Conservation (phyloP, 35 echinoderm and acorn worm species). For the Strongylocentrotus purpuratus region DNA sequence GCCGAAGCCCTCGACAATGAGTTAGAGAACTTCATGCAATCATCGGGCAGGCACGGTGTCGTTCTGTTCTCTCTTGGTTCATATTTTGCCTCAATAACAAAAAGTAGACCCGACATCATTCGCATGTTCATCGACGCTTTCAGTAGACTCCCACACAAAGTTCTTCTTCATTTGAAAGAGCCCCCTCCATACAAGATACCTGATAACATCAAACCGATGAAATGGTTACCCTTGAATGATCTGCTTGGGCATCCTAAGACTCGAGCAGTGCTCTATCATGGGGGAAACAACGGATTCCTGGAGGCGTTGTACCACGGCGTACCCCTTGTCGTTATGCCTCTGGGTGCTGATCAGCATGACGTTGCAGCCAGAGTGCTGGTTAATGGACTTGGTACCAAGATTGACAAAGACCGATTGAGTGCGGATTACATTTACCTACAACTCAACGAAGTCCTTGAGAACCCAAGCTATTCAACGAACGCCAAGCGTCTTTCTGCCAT, state of each 20-base stretch:
- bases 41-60: slow-evolving; percentile 71
- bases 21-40: slow-evolving; percentile 70
- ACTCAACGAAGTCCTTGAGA: not conserved
- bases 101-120: slow-evolving; percentile 29
- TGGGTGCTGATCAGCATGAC: slow-evolving; percentile 51
- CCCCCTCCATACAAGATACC: not conserved
- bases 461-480: slow-evolving; percentile 58
- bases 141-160: slow-evolving; percentile 53
- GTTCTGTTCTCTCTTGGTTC: slow-evolving; percentile 72
- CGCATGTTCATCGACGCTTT: slow-evolving; percentile 51
- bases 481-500: slow-evolving; percentile 52
- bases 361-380: slow-evolving; percentile 23
- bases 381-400: slow-evolving; percentile 24
- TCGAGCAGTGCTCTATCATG: slow-evolving; percentile 13
- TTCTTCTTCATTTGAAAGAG: slow-evolving; percentile 61
- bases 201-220: slow-evolving; percentile 57
- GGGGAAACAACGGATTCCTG: slow-evolving; percentile 58
- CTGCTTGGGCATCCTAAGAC: slow-evolving; percentile 64
- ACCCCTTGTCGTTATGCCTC: slow-evolving; percentile 48
- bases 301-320: slow-evolving; percentile 58
- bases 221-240: slow-evolving; percentile 79
- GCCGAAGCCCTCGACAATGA: slow-evolving; percentile 56
- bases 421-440: not conserved
- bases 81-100: slow-evolving; percentile 41
- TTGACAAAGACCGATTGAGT: not conserved